Evolutionary conservation across 2,888 invertebrate species (phyloP).

Genomic region (Rhagonycha fulva): DNA sequence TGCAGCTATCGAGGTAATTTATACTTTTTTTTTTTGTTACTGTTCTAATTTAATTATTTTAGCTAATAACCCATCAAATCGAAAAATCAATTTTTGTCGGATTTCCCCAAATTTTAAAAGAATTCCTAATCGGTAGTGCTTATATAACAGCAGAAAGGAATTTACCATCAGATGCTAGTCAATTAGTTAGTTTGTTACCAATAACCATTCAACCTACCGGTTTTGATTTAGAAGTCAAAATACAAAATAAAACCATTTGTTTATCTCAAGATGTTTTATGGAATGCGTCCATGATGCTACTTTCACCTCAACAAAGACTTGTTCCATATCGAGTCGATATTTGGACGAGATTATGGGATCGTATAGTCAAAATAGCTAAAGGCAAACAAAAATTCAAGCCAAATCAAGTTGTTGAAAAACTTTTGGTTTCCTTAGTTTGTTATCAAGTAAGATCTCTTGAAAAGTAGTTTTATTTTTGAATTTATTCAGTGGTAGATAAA

Average conservation of each 20-base stretch:
- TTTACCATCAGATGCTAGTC: constrained; percentile 70
- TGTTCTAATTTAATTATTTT: constrained; percentile 32
- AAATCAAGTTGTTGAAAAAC: constrained; percentile 74
- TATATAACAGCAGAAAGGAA: constrained; percentile 73
- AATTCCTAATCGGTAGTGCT: constrained; percentile 78
- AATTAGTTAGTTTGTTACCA: constrained; percentile 72
- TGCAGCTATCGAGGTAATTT: constrained; percentile 69
- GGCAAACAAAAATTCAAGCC: constrained; percentile 68
- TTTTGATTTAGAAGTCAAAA: constrained; percentile 66
- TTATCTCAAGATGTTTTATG: constrained; percentile 76
- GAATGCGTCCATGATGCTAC: constrained; percentile 81
- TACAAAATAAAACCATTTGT: constrained; percentile 61
- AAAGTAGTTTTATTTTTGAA: neutral
- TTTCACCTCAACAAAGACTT: constrained; percentile 82
- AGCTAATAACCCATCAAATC: constrained; percentile 66
- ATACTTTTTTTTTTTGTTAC: neutral
- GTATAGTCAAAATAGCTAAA: constrained; percentile 64
- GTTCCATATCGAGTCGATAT: constrained; percentile 81
- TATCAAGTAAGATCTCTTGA: constrained; percentile 64
- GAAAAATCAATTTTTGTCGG: constrained; percentile 66
- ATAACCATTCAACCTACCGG: constrained; percentile 67
- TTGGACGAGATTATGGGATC: constrained; percentile 83
- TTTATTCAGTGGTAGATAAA: neutral
- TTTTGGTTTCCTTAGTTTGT: constrained; percentile 79
- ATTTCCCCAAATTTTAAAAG: constrained; percentile 73